phyloP scores from a whole-genome alignment of 2,888 invertebrate species.

The Chloroclysta siterata region DNA sequence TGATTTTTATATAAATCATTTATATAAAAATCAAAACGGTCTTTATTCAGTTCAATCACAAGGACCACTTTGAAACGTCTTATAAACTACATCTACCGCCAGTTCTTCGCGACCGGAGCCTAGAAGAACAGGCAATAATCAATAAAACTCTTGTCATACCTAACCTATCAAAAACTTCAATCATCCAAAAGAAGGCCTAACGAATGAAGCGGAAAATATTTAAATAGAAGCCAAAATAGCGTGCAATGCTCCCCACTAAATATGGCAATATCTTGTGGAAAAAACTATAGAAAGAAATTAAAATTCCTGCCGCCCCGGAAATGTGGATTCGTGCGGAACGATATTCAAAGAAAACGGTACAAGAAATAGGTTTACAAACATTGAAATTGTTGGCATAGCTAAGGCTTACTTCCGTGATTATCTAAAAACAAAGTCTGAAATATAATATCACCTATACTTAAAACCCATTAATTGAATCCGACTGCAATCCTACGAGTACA shows the following conservation, averaged over 20 bases:
- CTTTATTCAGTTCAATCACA: too few species aligned
- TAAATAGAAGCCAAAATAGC: constrained; percentile 82
- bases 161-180: constrained; percentile 65
- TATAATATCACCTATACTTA: background rate
- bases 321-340: constrained; percentile 68
- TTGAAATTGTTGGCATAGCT: constrained; percentile 60
- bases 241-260: constrained; percentile 73
- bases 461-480: background rate
- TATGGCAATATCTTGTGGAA: constrained; percentile 70
- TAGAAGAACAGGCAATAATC: too few species aligned
- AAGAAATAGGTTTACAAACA: constrained; percentile 62
- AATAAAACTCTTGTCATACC: background rate
- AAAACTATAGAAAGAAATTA: constrained; percentile 65
- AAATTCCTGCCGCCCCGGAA: constrained; percentile 72
- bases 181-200: constrained; percentile 71
- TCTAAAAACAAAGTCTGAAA: background rate
- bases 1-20: too few species aligned
- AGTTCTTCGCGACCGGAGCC: too few species aligned
- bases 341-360: constrained; percentile 51
- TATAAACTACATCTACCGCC: too few species aligned
- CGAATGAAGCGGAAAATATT: constrained; percentile 83
- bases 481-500: too few species aligned
- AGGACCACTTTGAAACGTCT: too few species aligned
- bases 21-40: too few species aligned
- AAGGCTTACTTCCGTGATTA: constrained; percentile 46